Evolutionary conservation across 2,113 vertebrate genomes (phyloP), one percentile per base, ranked within the genome.

Genomic region (Podocnemis expansa): DNA sequence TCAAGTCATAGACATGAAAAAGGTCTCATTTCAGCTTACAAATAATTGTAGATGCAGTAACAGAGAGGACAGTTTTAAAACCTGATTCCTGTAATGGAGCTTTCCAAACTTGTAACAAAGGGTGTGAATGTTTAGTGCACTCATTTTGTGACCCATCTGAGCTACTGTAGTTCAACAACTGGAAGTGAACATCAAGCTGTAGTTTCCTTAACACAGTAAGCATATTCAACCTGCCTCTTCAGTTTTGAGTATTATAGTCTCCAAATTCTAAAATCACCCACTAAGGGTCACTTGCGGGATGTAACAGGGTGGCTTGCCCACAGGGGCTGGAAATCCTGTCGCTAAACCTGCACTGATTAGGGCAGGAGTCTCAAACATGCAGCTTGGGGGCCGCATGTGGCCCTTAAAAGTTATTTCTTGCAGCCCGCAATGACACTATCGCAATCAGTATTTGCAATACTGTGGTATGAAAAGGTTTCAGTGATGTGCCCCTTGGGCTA

Each of bases 91-190:
- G 55, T 63, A 56, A 27, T 16, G 49, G 52, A 58, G n/a, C 14
- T 73, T 95, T 90, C 47, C 27, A 49, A 55, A 47, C 0, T 0
- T 47, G 47, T 92, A 89, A 45, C 47, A 22, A 52, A 81, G 51
- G 25, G 9, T 56, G 9, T 56, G 55, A 38, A 58, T 19, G 31
- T 82, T 43, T 38, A 56, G 5, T 43, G 27, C 6, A 21, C 49
- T 17, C 55, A 67, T 63, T 78, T 89, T 81, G 51, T 56, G 41
- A 80, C 5, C 67, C 2, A 4, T 5, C 2, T 0, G 0, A n/a
- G 41, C 0, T 4, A 8, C 41, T 90, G 41, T 81, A n/a, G 52
- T 60, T 0, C 0, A 49, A 12, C n/a, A 1, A 1, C 76, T 83
- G 13, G 45, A 25, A 9, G 41, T 19, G 88, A 90, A n/a, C 49